phyloP scores from a whole-genome alignment of 2,888 invertebrate species.

The Serrognathus titanus region DNA sequence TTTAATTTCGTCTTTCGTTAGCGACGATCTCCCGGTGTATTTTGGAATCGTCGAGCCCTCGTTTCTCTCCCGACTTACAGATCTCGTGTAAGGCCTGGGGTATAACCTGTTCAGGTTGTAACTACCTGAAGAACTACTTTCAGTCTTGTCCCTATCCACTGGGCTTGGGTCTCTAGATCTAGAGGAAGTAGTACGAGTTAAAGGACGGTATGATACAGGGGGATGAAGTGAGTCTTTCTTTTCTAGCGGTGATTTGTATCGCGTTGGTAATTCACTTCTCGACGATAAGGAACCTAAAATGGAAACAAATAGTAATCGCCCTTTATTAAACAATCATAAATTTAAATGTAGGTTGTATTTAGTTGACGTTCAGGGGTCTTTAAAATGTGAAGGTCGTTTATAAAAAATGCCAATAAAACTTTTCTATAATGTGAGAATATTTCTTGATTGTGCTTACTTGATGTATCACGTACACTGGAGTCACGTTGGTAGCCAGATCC shows the following conservation, averaged over 20 bases:
- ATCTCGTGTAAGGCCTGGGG: conserved; percentile 47
- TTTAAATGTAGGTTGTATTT: background rate
- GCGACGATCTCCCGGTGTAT: conserved; percentile 36
- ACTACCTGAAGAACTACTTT: conserved; percentile 49
- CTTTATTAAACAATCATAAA: background rate
- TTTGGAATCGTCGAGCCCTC: conserved; percentile 40
- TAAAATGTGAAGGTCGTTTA: too few species aligned
- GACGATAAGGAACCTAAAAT: conserved; percentile 22
- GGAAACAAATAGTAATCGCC: conserved; percentile 1
- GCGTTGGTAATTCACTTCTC: conserved; percentile 26
- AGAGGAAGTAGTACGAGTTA: conserved; percentile 36
- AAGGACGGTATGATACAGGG: conserved; percentile 50
- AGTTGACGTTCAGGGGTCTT: too few species aligned
- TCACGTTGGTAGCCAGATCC: conserved; percentile 36
- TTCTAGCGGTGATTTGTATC: conserved; percentile 28
- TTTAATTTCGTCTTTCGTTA: conserved; percentile 34
- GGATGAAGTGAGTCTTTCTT: conserved; percentile 42
- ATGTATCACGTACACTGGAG: conserved; percentile 25
- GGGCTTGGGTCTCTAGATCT: conserved; percentile 58
- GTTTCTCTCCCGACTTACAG: conserved; percentile 41
- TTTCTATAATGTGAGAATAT: too few species aligned
- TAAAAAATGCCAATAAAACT: too few species aligned
- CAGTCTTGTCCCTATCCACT: conserved; percentile 49
- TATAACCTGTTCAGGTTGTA: conserved; percentile 56
- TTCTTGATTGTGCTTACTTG: conserved; percentile 19